Evolutionary conservation across 2,888 invertebrate species (phyloP), one percentile per base, ranked within the genome.

Genomic region (Eupithecia vulgata): DNA sequence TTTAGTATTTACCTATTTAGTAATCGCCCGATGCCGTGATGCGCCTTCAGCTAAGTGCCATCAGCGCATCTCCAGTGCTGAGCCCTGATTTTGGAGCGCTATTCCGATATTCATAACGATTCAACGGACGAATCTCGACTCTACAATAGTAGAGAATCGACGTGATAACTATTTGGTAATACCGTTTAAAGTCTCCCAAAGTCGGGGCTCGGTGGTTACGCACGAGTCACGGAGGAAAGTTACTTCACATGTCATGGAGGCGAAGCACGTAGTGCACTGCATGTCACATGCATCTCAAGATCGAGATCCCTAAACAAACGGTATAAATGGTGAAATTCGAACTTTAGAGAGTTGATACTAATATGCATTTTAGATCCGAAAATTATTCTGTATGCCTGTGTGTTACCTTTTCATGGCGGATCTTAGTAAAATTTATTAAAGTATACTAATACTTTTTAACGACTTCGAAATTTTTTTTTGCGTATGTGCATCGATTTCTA

Each of bases 221-320:
- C 69, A 64, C 73, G 71, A 78, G 68, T 75, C 77, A 73, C 74
- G 74, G 72, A 77, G 68, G 72, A 79, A 77, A 78, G 79, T 76
- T 68, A 78, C 66, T 65, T 34, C 35, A 45, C 61, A 67, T 68
- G 66, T 64, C 68, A 65, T 61, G 37, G 13, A 73, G 64, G 34
- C 67, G 59, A 68, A 66, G 66, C 72, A 75, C 72, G 75, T 68
- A 75, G 15, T 59, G 65, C 35, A 42, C 57, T 59, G 42, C 71
- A 71, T 34, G 21, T 67, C 64, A 57, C 62, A 42, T 75, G 67
- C 66, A 71, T 71, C 57, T 52, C 69, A 70, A 72, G 21, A 37
- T 69, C 21, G 40, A 68, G 25, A 64, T 59, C 40, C 48, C 25
- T 25, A 57, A 70, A 70, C 34, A 30, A 30, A 62, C 64, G n/a